Conservation (phyloP, 2,113 vertebrate genomes). For the Rafetus swinhoei region DNA sequence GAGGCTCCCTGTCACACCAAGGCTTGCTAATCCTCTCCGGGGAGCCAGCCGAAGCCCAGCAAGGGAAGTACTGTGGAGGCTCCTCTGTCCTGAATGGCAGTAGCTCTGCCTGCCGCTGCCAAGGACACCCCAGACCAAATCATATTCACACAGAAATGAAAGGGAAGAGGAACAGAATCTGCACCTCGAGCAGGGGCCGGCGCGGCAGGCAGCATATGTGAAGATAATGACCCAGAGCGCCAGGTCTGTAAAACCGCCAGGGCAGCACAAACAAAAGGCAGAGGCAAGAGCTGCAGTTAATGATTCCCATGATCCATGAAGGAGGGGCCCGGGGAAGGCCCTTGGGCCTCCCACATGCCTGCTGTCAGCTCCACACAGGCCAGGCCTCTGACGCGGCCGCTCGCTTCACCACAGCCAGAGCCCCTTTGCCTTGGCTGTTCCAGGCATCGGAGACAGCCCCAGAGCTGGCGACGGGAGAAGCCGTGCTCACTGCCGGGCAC, state of each 20-base stretch:
- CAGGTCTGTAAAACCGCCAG: neutral
- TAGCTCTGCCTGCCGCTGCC: neutral
- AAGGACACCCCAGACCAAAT: neutral
- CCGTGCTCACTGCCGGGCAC: neutral
- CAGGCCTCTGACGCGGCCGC: neutral
- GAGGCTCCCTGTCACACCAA: neutral
- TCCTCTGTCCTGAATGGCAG: too few species aligned
- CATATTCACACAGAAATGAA: too few species aligned
- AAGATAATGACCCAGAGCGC: neutral
- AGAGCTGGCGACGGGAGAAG: neutral
- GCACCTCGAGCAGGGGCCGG: fast-evolving
- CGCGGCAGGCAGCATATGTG: neutral
- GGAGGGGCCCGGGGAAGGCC: neutral
- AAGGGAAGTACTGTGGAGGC: too few species aligned
- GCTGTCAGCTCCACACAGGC: conserved; percentile 44
- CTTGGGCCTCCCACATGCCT: conserved; percentile 20
- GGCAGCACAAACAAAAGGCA: neutral
- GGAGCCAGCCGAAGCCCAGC: too few species aligned
- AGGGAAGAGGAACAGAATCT: neutral
- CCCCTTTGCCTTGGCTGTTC: neutral
- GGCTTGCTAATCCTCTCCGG: neutral
- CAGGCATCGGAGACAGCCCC: too few species aligned
- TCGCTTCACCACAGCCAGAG: neutral
- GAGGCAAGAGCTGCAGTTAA: conserved; percentile 34
- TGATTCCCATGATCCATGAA: conserved; percentile 42